Conservation (phyloP, 2,113 vertebrate genomes). For the Hyperoodon ampullatus region DNA sequence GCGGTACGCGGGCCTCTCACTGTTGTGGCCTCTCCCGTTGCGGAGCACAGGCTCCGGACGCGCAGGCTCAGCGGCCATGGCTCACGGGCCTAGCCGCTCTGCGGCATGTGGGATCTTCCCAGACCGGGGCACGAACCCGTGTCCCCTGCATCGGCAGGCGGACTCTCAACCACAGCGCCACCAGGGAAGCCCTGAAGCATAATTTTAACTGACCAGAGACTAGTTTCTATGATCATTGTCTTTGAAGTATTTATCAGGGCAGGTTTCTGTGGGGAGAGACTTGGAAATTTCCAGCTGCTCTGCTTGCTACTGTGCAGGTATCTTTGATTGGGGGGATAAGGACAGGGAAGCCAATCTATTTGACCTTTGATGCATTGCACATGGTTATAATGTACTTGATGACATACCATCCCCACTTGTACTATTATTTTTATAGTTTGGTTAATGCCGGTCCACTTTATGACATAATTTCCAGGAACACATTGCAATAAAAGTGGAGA, state of each 20-base stretch:
- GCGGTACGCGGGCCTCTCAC: no score
- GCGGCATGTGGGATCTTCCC: no score
- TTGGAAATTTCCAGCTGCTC: neutral
- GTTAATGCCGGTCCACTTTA: neutral
- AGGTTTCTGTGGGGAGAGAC: neutral
- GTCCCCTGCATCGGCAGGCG: no score
- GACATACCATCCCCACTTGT: neutral
- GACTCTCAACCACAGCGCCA: no score
- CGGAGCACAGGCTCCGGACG: no score
- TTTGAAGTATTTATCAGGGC: constrained; percentile 5
- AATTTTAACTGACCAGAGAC: constrained; percentile 22
- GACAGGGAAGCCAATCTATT: neutral
- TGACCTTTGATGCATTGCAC: neutral
- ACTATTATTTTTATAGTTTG: constrained; percentile 29
- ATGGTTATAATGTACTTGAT: neutral
- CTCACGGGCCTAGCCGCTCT: no score
- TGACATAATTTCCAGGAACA: constrained; percentile 29
- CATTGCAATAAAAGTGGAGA: neutral
- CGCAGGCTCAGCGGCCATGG: no score
- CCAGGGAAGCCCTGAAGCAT: no score
- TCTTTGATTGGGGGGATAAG: neutral
- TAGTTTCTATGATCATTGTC: neutral
- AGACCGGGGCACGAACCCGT: no score
- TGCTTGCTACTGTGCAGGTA: neutral
- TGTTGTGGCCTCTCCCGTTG: no score